phyloP scores from a whole-genome alignment of 2,113 vertebrate genomes.

The Gnathonemus echidnorhynchus region DNA sequence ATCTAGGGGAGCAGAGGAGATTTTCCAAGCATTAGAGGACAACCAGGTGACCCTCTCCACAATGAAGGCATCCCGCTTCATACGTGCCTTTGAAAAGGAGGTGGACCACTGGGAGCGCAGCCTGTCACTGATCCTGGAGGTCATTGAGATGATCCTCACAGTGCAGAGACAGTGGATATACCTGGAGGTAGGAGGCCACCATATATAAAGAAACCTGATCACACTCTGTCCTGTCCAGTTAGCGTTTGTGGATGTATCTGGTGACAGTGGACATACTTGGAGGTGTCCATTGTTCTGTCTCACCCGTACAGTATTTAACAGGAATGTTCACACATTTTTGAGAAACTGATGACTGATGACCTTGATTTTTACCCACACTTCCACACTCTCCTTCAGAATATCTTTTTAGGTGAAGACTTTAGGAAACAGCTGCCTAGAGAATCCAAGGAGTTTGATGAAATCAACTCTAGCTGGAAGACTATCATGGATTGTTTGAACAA shows the following conservation, averaged over 20 bases:
- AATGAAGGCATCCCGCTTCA: constrained; percentile 79
- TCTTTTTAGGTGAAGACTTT: constrained; percentile 81
- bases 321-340: neutral
- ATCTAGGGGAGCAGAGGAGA: constrained; percentile 69
- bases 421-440: constrained; percentile 73
- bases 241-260: neutral
- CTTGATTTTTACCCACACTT: constrained; percentile 4
- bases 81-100: constrained; percentile 73
- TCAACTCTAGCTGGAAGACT: constrained; percentile 70
- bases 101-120: constrained; percentile 78
- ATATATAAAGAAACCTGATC: neutral
- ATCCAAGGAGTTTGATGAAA: constrained; percentile 65
- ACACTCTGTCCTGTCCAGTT: neutral
- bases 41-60: constrained; percentile 76
- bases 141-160: constrained; percentile 70
- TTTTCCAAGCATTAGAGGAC: constrained; percentile 77
- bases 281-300: neutral
- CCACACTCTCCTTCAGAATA: constrained; percentile 62
- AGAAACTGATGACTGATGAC: neutral
- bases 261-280: neutral
- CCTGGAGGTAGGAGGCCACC: constrained; percentile 64
- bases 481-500: constrained; percentile 65
- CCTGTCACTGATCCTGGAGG: constrained; percentile 75
- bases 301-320: neutral
- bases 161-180: constrained; percentile 85